A percentile compares a stretch with the other conserved stretches of the same genome.
Evolutionary conservation across 1,140 invertebrate genomes (phyloP).

Genomic region (Ephestia elutella): DNA sequence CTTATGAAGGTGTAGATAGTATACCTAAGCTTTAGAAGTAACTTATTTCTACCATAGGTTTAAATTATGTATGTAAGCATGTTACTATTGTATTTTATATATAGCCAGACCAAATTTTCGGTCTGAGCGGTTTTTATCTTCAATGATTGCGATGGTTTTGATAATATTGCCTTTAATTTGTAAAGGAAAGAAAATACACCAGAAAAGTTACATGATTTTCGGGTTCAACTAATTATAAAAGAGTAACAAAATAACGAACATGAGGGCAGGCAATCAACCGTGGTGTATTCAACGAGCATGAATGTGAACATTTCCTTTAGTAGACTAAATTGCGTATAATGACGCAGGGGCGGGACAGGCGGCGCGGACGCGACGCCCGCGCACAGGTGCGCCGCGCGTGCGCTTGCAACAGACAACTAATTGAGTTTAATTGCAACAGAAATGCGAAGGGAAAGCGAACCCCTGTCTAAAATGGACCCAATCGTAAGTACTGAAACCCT

Average conservation of each 20-base stretch:
- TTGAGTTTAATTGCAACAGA: slow-evolving; percentile 4
- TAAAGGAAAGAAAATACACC: no score
- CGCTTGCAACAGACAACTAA: slow-evolving; percentile 13
- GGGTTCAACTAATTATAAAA: not conserved
- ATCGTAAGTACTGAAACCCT: not conserved
- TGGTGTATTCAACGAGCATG: slow-evolving; percentile 53
- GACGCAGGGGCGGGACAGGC: slow-evolving; percentile 39
- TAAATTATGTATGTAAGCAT: no score
- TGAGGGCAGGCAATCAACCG: slow-evolving; percentile 34
- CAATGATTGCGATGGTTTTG: no score
- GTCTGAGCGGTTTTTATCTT: no score
- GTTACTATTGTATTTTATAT: no score
- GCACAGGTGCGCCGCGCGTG: slow-evolving; percentile 62
- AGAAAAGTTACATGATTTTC: not conserved
- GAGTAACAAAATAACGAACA: not conserved
- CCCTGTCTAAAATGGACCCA: not conserved
- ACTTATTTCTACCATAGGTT: no score
- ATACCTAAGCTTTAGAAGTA: no score
- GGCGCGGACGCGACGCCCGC: slow-evolving; percentile 32
- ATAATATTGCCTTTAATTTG: no score
- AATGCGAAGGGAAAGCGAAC: not conserved
- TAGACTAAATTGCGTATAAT: slow-evolving; percentile 61
- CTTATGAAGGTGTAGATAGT: no score
- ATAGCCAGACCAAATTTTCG: no score
- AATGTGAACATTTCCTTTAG: slow-evolving; percentile 53